These are phyloP conservation scores for Coelinius sp. DNA, from an alignment of 2,888 invertebrate species.

Conservation along the genomic window DNA sequence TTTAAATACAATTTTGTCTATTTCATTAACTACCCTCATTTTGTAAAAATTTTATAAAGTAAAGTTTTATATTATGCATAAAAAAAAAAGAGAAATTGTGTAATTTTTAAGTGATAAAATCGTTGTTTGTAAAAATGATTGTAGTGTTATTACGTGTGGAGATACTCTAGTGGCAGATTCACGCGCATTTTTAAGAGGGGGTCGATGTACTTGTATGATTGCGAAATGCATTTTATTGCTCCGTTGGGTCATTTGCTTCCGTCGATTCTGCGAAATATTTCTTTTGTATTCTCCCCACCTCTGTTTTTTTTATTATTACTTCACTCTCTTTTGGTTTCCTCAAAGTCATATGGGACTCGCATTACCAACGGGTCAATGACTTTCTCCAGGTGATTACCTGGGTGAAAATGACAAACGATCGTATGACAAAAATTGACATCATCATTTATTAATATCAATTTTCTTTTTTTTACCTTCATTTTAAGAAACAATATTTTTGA, in stretches of 20 bases:
- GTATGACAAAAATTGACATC: background rate
- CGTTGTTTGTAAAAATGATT: constrained; percentile 24
- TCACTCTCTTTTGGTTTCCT: constrained; percentile 31
- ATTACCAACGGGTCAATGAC: constrained; percentile 61
- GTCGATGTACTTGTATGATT: constrained; percentile 30
- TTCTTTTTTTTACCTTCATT: background rate
- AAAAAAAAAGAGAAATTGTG: constrained; percentile 37
- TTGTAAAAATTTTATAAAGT: background rate
- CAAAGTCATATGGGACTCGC: constrained; percentile 34
- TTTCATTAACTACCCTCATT: too few relatives aligned
- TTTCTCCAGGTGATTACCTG: constrained; percentile 62
- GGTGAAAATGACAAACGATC: constrained; percentile 12
- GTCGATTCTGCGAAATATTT: constrained; percentile 36
- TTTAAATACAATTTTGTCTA: too few relatives aligned
- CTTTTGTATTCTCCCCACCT: background rate
- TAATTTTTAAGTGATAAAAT: constrained; percentile 35
- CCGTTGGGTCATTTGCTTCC: constrained; percentile 42
- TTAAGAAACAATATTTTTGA: too few relatives aligned
- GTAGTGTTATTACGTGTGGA: background rate
- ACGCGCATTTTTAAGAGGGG: constrained; percentile 20
- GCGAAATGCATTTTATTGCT: constrained; percentile 30
- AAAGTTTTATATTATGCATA: too few relatives aligned
- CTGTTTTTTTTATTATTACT: constrained; percentile 29
- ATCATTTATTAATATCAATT: too few relatives aligned
- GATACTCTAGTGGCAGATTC: constrained; percentile 35